Conservation (phyloP, 2,797 vertebrate genomes). For the Rousettus madagascariensis region DNA sequence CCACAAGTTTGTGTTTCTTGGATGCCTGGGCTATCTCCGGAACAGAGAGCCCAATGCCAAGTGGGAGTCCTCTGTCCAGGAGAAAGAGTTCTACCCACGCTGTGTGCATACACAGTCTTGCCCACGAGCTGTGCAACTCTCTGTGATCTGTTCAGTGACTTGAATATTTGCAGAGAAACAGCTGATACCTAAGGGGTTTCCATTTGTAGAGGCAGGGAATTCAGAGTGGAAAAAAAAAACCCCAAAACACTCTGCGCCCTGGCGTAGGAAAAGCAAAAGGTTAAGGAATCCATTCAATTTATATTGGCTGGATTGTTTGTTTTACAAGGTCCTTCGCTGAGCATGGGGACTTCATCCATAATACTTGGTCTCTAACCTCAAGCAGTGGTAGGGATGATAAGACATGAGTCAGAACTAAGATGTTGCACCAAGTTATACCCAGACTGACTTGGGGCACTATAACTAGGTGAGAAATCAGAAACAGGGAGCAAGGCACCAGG, state of each 20-base stretch:
- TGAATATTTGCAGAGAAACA: neutral
- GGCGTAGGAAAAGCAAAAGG: neutral
- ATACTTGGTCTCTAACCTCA: neutral
- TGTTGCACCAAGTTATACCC: neutral
- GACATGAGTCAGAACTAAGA: neutral
- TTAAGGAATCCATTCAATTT: neutral
- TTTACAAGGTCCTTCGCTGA: neutral
- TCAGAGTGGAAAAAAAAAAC: neutral
- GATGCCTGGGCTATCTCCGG: neutral
- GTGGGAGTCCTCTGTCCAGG: neutral
- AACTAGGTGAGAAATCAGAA: neutral
- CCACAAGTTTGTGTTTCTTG: neutral
- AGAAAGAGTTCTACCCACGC: neutral
- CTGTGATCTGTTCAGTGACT: neutral
- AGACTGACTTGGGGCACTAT: neutral
- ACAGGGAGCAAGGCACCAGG: neutral
- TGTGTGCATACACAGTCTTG: neutral
- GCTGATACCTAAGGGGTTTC: neutral
- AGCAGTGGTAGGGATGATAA: neutral
- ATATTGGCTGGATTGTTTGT: neutral
- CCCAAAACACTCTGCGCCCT: neutral
- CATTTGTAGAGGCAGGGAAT: neutral
- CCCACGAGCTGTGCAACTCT: neutral
- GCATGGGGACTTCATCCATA: neutral
- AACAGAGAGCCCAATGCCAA: neutral